These are phyloP conservation scores for Trissolcus brochymenae DNA, from an alignment of 2,888 invertebrate species.

Conservation along the genomic window DNA sequence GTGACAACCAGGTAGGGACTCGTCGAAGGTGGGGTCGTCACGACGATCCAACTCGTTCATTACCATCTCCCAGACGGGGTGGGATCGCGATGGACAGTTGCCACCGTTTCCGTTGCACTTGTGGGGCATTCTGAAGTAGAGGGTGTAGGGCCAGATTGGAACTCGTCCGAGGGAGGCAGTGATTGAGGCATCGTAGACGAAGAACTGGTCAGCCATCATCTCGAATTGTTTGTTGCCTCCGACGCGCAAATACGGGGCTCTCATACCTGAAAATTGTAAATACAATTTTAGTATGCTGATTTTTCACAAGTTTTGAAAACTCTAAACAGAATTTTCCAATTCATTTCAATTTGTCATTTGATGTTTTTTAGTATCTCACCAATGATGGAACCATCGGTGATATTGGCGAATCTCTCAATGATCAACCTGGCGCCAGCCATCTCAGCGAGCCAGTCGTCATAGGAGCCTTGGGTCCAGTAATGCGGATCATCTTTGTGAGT, in stretches of 20 bases:
- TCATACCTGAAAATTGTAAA: slow-evolving; percentile 80
- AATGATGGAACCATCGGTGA: slow-evolving; percentile 93
- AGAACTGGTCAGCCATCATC: slow-evolving; percentile 98
- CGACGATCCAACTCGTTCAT: slow-evolving; percentile 96
- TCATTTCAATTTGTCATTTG: neutral
- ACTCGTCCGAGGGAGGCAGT: slow-evolving; percentile 93
- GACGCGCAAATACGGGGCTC: slow-evolving; percentile 92
- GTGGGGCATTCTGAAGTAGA: slow-evolving; percentile 98
- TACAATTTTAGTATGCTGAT: too few relatives aligned
- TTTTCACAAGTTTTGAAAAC: too few relatives aligned
- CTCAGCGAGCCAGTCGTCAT: slow-evolving; percentile 95
- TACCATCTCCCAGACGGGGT: slow-evolving; percentile 97
- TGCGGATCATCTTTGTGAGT: slow-evolving; percentile 95
- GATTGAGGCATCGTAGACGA: slow-evolving; percentile 96
- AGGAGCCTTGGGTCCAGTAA: slow-evolving; percentile 91
- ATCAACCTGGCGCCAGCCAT: slow-evolving; percentile 93
- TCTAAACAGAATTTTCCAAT: neutral
- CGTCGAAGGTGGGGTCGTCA: slow-evolving; percentile 95
- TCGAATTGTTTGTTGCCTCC: slow-evolving; percentile 97
- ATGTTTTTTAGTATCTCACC: slow-evolving; percentile 57
- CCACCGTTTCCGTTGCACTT: slow-evolving; percentile 95
- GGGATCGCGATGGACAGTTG: slow-evolving; percentile 92
- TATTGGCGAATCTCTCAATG: slow-evolving; percentile 93
- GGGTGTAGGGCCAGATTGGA: slow-evolving; percentile 98
- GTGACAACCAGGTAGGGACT: slow-evolving; percentile 94